Evolutionary conservation across 1,140 invertebrate genomes (phyloP).

Genomic region (Propsilocerus akamusi): DNA sequence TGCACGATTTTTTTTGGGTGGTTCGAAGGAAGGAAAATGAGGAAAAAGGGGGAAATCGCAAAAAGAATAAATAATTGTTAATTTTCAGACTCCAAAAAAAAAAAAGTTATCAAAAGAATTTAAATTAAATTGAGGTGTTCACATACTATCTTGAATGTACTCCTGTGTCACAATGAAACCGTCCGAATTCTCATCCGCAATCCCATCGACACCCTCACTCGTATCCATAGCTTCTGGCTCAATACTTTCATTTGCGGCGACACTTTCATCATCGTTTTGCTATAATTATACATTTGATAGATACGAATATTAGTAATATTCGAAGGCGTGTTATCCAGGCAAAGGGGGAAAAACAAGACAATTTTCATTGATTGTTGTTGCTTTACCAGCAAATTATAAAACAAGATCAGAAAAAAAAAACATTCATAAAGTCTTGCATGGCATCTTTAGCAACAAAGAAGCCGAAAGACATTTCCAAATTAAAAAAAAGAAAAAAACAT

Average conservation of each 20-base stretch:
- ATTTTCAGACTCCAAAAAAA: constrained; percentile 4
- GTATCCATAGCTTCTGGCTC: constrained; percentile 17
- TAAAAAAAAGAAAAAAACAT: too few species aligned
- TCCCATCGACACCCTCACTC: constrained; percentile 15
- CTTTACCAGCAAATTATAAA: too few species aligned
- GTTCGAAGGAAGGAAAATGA: neutral
- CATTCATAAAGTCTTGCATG: too few species aligned
- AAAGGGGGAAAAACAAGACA: too few species aligned
- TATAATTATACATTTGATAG: too few species aligned
- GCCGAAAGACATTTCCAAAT: too few species aligned
- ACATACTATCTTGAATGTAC: constrained; percentile 75
- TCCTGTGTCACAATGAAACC: constrained; percentile 66
- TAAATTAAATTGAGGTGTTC: too few species aligned
- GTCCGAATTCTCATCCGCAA: constrained; percentile 19
- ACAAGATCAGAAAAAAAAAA: too few species aligned
- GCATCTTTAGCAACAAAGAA: too few species aligned
- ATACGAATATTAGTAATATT: too few species aligned
- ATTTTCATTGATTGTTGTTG: constrained; percentile 11
- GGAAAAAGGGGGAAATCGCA: neutral
- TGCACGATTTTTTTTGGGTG: neutral
- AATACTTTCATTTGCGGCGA: neutral
- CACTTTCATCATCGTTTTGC: constrained; percentile 6
- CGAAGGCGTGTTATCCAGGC: too few species aligned
- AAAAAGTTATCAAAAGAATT: neutral
- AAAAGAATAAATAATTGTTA: constrained; percentile 2